These are phyloP conservation scores for Sebastiscus tertius DNA, from an alignment of 2,797 vertebrate species.

Conservation along the genomic window DNA sequence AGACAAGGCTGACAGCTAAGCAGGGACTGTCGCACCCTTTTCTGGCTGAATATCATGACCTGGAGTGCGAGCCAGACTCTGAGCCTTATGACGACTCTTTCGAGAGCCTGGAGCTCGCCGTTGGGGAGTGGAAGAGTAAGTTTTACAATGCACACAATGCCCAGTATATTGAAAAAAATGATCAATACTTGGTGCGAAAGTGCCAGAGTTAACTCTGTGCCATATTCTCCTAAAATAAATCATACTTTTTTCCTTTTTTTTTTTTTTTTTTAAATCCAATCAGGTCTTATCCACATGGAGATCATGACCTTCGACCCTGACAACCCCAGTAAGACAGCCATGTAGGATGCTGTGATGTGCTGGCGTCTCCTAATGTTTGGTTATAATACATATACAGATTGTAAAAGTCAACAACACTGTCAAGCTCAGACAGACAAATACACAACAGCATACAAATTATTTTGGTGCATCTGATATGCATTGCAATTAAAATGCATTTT, in stretches of 20 bases:
- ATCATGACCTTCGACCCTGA: slow-evolving; percentile 87
- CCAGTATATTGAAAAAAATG: neutral
- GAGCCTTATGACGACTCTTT: slow-evolving; percentile 86
- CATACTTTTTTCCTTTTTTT: neutral
- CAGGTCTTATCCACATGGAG: slow-evolving; percentile 88
- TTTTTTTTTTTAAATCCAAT: slow-evolving; percentile 7
- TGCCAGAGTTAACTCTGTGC: neutral
- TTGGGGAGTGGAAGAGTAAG: slow-evolving; percentile 87
- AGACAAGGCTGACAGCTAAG: slow-evolving; percentile 79
- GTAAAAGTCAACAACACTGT: neutral
- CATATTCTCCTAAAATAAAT: neutral
- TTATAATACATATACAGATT: neutral
- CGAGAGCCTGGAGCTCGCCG: slow-evolving; percentile 82
- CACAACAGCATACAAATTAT: neutral
- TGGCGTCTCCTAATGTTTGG: neutral
- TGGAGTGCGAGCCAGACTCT: slow-evolving; percentile 80
- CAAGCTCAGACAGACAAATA: neutral
- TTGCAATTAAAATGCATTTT: neutral
- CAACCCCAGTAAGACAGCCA: slow-evolving; percentile 79
- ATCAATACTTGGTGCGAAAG: neutral
- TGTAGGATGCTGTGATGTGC: slow-evolving; percentile 48
- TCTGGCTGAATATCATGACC: slow-evolving; percentile 83
- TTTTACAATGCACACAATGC: neutral
- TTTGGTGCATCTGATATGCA: neutral
- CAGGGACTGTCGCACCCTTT: slow-evolving; percentile 82